Evolutionary conservation across 2,888 invertebrate genomes (phyloP), one percentile per base, ranked within the genome.

Genomic region (Agrilus cyanescens): DNA sequence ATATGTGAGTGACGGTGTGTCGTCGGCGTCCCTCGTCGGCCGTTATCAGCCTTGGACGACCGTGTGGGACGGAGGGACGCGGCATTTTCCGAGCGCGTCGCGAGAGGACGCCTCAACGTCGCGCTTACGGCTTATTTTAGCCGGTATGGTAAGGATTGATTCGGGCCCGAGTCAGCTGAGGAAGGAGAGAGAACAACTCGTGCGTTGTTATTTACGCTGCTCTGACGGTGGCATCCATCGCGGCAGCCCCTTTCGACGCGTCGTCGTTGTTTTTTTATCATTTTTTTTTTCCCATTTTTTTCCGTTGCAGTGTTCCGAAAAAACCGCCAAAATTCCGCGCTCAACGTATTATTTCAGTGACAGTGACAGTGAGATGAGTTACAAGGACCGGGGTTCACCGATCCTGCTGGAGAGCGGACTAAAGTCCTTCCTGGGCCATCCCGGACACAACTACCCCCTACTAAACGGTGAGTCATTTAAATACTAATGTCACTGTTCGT

Each of bases 321-420:
- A 53, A 59, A 55, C 62, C 62, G 59, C 59, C 65, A 66, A 66
- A 61, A 66, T 66, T 66, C 65, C 66, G 61, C 65, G 66, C 57
- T 62, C 63, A 58, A 53, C 50, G 37, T 64, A 62, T 55, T 63
- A 63, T 61, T 66, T 66, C 46, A 66, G 65, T 66, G 66, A 67
- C 53, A 66, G 66, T 66, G 66, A 66, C 54, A 74, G 75, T 79
- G 80, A 78, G 76, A 86, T 86, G 86, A 85, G 85, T 75, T 85
- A 85, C 78, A 85, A 85, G 78, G 85, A 85, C 77, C 82, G 84
- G 74, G 62, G 61, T 58, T 86, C 85, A 74, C 85, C 85, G 70
- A 85, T 83, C 76, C 79, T 86, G 70, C 80, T 85, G 74, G 85
- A 86, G 77, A 83, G 82, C 74, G 85, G 85, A 73, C 76, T 82